Evolutionary conservation across 2,888 invertebrate species (phyloP).

Genomic region (Leptura quadrifasciata): DNA sequence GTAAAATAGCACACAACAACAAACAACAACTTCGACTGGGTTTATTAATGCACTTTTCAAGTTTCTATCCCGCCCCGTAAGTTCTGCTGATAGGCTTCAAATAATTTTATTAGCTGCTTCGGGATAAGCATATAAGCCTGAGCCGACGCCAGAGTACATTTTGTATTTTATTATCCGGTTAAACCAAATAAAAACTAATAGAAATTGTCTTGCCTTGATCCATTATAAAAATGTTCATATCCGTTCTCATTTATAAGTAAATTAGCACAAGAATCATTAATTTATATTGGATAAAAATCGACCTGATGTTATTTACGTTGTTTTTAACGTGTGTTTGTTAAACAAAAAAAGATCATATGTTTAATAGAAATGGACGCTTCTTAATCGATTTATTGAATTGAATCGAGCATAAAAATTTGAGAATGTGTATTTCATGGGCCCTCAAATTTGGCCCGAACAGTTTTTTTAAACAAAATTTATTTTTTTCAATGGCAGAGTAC

Average conservation of each 20-base stretch:
- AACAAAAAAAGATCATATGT: too few relatives aligned
- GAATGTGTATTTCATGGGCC: too few relatives aligned
- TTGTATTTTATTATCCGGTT: constrained; percentile 37
- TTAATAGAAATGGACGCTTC: too few relatives aligned
- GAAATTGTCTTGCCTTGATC: constrained; percentile 27
- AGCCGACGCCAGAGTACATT: background rate
- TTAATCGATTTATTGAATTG: too few relatives aligned
- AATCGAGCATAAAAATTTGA: too few relatives aligned
- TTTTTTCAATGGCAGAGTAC: too few relatives aligned
- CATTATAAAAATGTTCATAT: constrained; percentile 38
- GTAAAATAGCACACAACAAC: background rate
- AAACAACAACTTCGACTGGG: constrained; percentile 11
- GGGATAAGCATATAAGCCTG: constrained; percentile 25
- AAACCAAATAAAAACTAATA: constrained; percentile 31
- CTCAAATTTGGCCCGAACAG: too few relatives aligned
- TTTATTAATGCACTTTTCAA: constrained; percentile 32
- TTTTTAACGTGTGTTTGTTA: too few relatives aligned
- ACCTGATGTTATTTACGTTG: too few relatives aligned
- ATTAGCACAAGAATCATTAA: constrained; percentile 47
- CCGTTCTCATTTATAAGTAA: constrained; percentile 48
- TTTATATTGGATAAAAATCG: constrained; percentile 43
- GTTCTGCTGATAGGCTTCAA: constrained; percentile 21
- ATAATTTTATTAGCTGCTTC: constrained; percentile 26
- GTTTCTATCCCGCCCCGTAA: constrained; percentile 26
- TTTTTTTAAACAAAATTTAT: too few relatives aligned